A percentile compares a stretch with the other conserved stretches of the same genome.
phyloP scores from a whole-genome alignment of 2,888 invertebrate genomes.

The Opisthograptis luteolata region DNA sequence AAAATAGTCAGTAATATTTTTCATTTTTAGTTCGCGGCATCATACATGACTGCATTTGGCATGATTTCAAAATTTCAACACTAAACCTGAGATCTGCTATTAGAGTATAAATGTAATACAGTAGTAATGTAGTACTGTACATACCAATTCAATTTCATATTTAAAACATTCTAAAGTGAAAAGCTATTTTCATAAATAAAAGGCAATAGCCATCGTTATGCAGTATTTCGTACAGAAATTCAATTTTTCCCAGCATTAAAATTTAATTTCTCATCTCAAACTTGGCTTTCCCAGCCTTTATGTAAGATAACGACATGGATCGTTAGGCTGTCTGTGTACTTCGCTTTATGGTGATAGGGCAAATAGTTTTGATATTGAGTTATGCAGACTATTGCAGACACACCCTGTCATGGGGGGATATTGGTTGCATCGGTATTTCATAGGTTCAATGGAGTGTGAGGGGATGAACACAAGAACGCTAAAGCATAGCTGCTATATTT shows the following conservation, averaged over 20 bases:
- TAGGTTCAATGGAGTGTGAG: slow-evolving; percentile 21
- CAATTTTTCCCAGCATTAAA: slow-evolving; percentile 25
- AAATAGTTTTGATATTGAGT: slow-evolving; percentile 79
- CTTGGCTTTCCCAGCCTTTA: slow-evolving; percentile 33
- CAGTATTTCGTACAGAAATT: slow-evolving; percentile 37
- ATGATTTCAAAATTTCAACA: no score
- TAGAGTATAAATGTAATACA: no score
- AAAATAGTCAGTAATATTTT: no score
- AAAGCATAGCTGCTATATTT: no score
- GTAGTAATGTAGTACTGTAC: no score
- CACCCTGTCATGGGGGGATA: slow-evolving; percentile 47
- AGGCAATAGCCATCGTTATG: background rate
- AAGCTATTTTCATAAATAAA: slow-evolving; percentile 13
- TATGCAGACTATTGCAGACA: slow-evolving; percentile 83
- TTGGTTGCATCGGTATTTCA: slow-evolving; percentile 61
- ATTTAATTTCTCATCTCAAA: slow-evolving; percentile 27
- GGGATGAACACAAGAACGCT: no score
- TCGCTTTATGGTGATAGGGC: slow-evolving; percentile 48
- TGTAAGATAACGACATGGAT: slow-evolving; percentile 44
- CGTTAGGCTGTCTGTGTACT: slow-evolving; percentile 43
- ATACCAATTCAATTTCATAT: background rate
- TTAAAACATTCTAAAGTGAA: background rate
- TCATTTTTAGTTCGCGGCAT: background rate
- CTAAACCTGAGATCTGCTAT: no score
- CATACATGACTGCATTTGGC: background rate